Evolutionary conservation across 2,113 vertebrate genomes (phyloP), one percentile per base, ranked within the genome.

Genomic region (Guaruba guarouba): DNA sequence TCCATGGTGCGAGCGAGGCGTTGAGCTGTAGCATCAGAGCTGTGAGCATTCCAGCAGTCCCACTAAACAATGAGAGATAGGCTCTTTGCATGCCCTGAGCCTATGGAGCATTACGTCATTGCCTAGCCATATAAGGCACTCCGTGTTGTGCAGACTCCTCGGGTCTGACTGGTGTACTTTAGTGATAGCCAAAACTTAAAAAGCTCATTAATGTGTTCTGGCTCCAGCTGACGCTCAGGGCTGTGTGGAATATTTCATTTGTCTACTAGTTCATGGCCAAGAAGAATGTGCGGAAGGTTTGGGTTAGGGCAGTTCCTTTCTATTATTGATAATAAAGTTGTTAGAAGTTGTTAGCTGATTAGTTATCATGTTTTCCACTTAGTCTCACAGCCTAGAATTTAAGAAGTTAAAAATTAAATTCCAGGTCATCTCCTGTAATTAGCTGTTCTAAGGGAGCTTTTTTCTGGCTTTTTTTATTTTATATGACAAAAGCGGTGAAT

Each of bases 21-120:
- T 82, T 78, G 51, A 82, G 95, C 95, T 91, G 95, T 95, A 96
- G 95, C 96, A 96, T 97, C 97, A 90, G 97, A 77, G 98, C 96
- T 98, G 98, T 97, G 98, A 97, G 98, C 98, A 98, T 98, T 99
- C 98, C 98, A 96, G 97, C 98, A 98, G 97, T 97, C 97, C 98
- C 97, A 96, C 98, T 97, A 98, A 99, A 99, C 99, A 99, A 99
- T 99, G 98, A 98, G 98, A 98, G 98, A 98, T 97, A 97, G 98
- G 96, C 98, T 96, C 97, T 76, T 92, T 92, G 97, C 98, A 95
- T 98, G 97, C 98, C 98, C 98, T 97, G 96, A 98, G 99, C 98
- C 98, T 98, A 97, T 96, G 98, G 98, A 97, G 98, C 98, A 98
- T 99, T 98, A 99, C 99, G 99, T 99, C 99, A 99, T 98, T 96